These are phyloP conservation scores for Dasyornis broadbenti DNA, from an alignment of 2,113 vertebrate species.

Conservation along the genomic window DNA sequence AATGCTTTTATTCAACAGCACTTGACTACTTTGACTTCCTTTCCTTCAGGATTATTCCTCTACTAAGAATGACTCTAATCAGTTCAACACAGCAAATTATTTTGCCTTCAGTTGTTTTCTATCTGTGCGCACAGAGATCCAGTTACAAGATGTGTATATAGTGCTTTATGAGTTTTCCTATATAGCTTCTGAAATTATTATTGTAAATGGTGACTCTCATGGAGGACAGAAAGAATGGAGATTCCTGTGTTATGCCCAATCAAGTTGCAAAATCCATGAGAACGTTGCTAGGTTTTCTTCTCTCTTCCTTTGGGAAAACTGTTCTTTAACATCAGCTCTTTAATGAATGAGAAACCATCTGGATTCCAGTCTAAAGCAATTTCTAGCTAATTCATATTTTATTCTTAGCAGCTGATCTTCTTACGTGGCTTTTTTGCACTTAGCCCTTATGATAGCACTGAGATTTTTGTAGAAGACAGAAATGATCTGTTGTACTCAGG, in stretches of 20 bases:
- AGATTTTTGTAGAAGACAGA: background rate
- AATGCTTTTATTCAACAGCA: background rate
- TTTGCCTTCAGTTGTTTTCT: background rate
- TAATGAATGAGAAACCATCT: background rate
- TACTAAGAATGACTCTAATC: background rate
- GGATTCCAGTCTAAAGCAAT: background rate
- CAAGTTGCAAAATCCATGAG: background rate
- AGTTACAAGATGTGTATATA: background rate
- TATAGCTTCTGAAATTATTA: background rate
- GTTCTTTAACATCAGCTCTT: background rate
- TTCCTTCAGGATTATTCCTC: background rate
- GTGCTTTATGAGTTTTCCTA: background rate
- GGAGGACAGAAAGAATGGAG: background rate
- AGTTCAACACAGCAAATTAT: background rate
- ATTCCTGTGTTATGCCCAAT: background rate
- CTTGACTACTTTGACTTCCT: background rate
- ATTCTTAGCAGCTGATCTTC: background rate
- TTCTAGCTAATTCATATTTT: background rate
- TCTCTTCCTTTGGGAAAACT: background rate
- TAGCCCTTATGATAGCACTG: background rate
- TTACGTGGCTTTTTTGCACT: background rate
- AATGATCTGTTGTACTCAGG: background rate
- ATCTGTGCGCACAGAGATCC: rapidly evolving
- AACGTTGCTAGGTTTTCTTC: background rate
- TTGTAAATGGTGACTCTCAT: background rate